These are phyloP conservation scores for Phyllotis vaccarum DNA, from an alignment of 2,797 vertebrate species.

Conservation along the genomic window DNA sequence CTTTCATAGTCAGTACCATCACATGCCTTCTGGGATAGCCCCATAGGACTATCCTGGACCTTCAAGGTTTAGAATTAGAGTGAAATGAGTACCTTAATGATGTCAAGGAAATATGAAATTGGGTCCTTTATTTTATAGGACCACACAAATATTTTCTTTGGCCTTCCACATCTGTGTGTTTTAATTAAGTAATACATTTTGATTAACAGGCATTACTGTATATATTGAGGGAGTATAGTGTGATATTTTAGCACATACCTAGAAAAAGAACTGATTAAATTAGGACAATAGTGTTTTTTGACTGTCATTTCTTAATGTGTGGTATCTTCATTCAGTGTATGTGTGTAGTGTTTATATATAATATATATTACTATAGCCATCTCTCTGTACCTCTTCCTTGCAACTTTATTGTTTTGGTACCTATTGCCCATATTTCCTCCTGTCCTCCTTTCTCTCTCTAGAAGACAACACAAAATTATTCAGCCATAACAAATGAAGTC, in stretches of 20 bases:
- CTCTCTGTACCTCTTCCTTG: neutral
- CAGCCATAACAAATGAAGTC: neutral
- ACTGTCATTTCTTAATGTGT: neutral
- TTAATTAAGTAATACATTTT: neutral
- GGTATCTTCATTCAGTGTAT: neutral
- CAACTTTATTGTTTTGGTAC: neutral
- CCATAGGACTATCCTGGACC: neutral
- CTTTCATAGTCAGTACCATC: neutral
- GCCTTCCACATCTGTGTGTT: neutral
- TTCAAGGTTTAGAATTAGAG: slow-evolving; percentile 34
- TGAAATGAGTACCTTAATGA: neutral
- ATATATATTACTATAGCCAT: neutral
- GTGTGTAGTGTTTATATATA: neutral
- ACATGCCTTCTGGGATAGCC: neutral
- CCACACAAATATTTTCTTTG: slow-evolving; percentile 27
- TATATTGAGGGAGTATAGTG: too few species aligned
- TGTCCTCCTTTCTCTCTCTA: neutral
- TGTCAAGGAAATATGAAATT: neutral
- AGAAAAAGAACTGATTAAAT: neutral
- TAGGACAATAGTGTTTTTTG: neutral
- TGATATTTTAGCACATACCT: neutral
- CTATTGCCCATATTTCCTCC: neutral
- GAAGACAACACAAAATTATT: neutral
- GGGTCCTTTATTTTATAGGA: neutral
- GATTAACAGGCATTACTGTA: neutral